These are phyloP conservation scores for Callipepla californica DNA, from an alignment of 2,113 vertebrate genomes.

Conservation along the genomic window DNA sequence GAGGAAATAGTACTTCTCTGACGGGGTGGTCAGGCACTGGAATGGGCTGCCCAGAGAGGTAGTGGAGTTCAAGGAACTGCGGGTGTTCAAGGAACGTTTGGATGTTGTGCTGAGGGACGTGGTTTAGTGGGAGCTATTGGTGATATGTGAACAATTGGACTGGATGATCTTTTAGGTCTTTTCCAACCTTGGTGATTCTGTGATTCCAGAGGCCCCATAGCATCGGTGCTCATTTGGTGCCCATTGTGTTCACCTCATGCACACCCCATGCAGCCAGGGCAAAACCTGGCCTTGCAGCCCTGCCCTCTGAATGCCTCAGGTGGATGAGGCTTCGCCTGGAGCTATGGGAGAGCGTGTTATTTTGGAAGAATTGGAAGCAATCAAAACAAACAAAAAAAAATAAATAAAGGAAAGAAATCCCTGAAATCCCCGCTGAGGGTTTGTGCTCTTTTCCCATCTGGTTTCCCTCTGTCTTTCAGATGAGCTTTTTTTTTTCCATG, in stretches of 20 bases:
- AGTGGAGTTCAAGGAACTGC: too few species aligned
- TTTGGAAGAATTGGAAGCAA: slow-evolving; percentile 10
- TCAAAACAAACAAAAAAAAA: not conserved
- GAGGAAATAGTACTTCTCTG: too few species aligned
- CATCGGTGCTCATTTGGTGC: rapidly evolving
- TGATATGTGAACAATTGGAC: too few species aligned
- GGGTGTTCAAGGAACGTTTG: too few species aligned
- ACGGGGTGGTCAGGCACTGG: too few species aligned
- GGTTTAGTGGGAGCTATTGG: too few species aligned
- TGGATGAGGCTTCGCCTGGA: not conserved
- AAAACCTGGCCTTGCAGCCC: not conserved
- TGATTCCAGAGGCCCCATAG: not conserved
- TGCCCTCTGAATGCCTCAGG: not conserved
- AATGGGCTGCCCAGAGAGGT: too few species aligned
- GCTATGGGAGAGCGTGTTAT: not conserved
- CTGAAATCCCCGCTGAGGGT: not conserved
- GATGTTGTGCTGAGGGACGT: too few species aligned
- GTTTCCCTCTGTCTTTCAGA: slow-evolving; percentile 64
- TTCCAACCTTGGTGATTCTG: too few species aligned
- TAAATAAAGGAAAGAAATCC: not conserved
- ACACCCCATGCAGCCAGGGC: rapidly evolving
- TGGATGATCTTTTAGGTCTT: too few species aligned
- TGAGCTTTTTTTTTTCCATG: not conserved
- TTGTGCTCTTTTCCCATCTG: slow-evolving; percentile 60
- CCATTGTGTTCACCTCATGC: not conserved